Evolutionary conservation across 1,140 invertebrate species (phyloP), one percentile per base, ranked within the genome.

Genomic region (Aphaenogaster ashmeadi): DNA sequence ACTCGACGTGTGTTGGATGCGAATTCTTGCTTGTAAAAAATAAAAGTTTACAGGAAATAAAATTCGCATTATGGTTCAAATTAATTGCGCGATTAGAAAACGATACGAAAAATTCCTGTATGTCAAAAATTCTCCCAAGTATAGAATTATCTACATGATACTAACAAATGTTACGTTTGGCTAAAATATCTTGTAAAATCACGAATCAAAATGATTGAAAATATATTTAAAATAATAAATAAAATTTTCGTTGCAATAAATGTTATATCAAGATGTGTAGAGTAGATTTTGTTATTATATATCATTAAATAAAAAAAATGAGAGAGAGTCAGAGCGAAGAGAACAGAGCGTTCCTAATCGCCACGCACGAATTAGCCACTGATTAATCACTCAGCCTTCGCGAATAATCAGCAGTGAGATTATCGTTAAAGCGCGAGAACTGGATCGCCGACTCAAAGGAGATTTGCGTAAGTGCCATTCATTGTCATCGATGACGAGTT

Each of bases 381-480:
- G 41, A 80, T 80, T 80, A 54, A 67, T 80, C 44, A 69, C 47
- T 80, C 62, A 21, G 33, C 62, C 18, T 67, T 80, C 47, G n/a
- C 36, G 62, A 54, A 38, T 13, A 13, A 9, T 36, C 21, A 9
- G 36, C 36, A 69, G 36, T 15, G 47, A 33, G 78, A 54, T 41
- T 47, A 36, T 52, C 62, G 27, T 80, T 52, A 52, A 67, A 80
- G 78, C n/a, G 33, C n/a, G 33, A 80, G 36, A 80, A 69, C 13
- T 69, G 21, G 78, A 80, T 80, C 60, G 44, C 41, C 41, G 8
- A 44, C 11, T 66, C 44, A 38, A 67, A 38, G 36, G 44, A 80
- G n/a, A 47, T 44, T 38, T 52, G 33, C 15, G 13, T 33, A 67
- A 52, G 13, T 80, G 44, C 36, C 33, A 52, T 67, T 67, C 13